phyloP scores from a whole-genome alignment of 2,888 invertebrate genomes.

The Yponomeuta evonymella region DNA sequence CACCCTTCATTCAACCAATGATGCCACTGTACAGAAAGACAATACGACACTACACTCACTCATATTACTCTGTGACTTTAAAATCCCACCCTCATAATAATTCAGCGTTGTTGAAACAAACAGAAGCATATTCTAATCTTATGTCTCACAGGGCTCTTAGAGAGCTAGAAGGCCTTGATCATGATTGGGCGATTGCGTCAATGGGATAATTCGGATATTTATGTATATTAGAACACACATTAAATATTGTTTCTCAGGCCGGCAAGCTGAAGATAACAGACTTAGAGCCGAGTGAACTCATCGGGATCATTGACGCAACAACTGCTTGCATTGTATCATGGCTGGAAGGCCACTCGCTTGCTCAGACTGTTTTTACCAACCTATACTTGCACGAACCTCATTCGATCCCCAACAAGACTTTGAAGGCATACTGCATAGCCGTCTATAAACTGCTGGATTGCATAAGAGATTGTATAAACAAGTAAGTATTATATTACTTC shows the following conservation, averaged over 20 bases:
- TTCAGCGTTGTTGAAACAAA: no score
- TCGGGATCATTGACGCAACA: slow-evolving; percentile 96
- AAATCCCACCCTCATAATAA: no score
- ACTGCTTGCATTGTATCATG: slow-evolving; percentile 96
- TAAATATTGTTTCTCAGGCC: slow-evolving; percentile 67
- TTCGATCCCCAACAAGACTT: slow-evolving; percentile 85
- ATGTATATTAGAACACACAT: not conserved
- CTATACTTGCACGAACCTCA: slow-evolving; percentile 95
- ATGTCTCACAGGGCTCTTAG: no score
- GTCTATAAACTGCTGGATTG: slow-evolving; percentile 92
- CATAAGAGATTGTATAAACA: slow-evolving; percentile 91
- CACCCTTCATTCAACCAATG: no score
- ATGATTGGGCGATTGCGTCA: no score
- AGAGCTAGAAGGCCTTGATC: no score
- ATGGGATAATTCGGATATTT: no score
- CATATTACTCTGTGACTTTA: no score
- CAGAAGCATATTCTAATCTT: no score
- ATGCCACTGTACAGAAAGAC: no score
- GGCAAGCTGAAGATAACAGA: slow-evolving; percentile 86
- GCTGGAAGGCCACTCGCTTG: slow-evolving; percentile 97
- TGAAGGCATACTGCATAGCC: slow-evolving; percentile 91
- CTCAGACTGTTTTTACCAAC: slow-evolving; percentile 98
- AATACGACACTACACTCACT: no score
- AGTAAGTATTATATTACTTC: slow-evolving; percentile 68
- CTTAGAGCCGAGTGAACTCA: slow-evolving; percentile 85